Percentiles rank a stretch among this genome's conserved stretches.
Evolutionary conservation across 2,888 invertebrate genomes (phyloP).

Genomic region (Strigamia transsilvanica): DNA sequence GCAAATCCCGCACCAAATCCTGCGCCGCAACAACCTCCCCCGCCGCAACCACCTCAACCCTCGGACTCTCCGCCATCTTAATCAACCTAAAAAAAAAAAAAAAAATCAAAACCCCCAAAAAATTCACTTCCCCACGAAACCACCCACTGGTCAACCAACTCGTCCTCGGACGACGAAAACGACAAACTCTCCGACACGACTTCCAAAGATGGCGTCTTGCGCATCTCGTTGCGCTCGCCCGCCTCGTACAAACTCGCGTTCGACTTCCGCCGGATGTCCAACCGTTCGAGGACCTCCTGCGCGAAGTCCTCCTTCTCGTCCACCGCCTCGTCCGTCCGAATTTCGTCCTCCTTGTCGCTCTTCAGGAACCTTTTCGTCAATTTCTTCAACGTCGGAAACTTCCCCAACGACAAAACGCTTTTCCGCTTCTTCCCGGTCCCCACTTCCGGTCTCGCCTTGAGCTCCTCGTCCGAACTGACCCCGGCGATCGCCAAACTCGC

Average conservation of each 20-base stretch:
- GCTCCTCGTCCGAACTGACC: background rate
- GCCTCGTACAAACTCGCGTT: background rate
- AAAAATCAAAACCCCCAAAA: background rate
- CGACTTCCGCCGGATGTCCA: conserved; percentile 12
- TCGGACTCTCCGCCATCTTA: background rate
- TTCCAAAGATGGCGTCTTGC: conserved; percentile 21
- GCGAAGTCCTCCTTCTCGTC: conserved; percentile 34
- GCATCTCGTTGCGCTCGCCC: background rate
- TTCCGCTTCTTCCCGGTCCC: background rate
- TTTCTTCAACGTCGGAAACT: conserved; percentile 20
- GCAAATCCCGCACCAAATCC: background rate
- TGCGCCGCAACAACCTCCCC: background rate
- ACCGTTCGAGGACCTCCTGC: conserved; percentile 27
- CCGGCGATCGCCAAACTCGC: background rate
- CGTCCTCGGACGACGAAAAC: background rate
- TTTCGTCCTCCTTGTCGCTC: background rate
- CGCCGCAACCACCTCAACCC: background rate
- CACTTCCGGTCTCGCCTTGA: background rate
- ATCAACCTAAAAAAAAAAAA: background rate
- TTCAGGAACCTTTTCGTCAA: background rate
- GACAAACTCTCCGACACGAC: conserved; percentile 2
- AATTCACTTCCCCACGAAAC: background rate
- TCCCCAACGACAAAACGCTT: background rate
- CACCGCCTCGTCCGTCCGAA: background rate
- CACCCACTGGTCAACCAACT: background rate